These are phyloP conservation scores for Nasua narica DNA, from an alignment of 2,797 vertebrate genomes.

Conservation along the genomic window DNA sequence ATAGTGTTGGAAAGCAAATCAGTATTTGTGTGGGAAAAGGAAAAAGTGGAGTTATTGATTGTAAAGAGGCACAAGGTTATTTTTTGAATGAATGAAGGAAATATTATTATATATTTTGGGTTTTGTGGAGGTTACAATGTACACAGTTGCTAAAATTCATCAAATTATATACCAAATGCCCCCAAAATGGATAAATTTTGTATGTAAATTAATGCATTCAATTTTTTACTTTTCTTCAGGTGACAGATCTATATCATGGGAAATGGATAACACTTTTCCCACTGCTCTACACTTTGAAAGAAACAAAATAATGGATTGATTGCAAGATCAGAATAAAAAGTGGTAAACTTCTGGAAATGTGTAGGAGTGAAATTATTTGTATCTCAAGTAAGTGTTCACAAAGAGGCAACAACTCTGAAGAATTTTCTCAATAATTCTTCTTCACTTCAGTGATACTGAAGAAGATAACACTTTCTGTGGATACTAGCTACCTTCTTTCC, in stretches of 20 bases:
- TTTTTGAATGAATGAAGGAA: neutral
- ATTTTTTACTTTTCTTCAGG: neutral
- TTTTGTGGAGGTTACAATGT: neutral
- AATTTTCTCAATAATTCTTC: neutral
- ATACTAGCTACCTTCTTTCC: neutral
- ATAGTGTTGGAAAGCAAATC: neutral
- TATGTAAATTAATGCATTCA: neutral
- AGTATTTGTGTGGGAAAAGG: neutral
- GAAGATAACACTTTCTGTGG: neutral
- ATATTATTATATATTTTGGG: neutral
- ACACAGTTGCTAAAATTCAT: neutral
- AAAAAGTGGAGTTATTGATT: neutral
- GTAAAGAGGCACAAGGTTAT: neutral
- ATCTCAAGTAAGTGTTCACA: neutral
- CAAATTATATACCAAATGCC: neutral
- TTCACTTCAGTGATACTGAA: neutral
- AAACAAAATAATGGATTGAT: neutral
- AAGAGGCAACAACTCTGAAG: neutral
- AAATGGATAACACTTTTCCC: neutral
- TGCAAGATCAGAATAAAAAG: neutral
- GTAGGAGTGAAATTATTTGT: neutral
- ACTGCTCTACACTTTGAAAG: neutral
- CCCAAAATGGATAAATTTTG: neutral
- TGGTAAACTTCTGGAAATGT: neutral
- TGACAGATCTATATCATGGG: neutral